A percentile compares a stretch with the other conserved stretches of the same genome.
Conservation (phyloP, 2,888 invertebrate genomes). For the Pristionchus japonicus region DNA sequence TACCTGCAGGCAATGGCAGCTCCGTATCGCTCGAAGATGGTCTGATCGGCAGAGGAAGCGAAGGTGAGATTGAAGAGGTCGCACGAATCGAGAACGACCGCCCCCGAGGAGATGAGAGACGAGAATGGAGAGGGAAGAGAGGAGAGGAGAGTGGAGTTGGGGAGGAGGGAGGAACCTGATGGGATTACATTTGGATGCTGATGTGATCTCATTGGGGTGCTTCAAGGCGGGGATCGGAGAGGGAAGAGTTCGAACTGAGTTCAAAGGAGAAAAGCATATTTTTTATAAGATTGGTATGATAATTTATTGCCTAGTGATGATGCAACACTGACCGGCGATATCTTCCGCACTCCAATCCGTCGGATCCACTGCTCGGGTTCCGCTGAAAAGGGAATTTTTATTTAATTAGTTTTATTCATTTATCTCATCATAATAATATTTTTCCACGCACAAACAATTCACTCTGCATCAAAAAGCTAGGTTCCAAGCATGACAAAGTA, state of each 20-base stretch:
- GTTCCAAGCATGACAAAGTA: too few species aligned
- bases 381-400: slow-evolving; percentile 32
- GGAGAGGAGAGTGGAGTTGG: slow-evolving; percentile 40
- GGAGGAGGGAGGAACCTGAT: slow-evolving; percentile 36
- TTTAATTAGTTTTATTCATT: not conserved
- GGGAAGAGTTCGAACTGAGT: not conserved
- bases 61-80: slow-evolving; percentile 67
- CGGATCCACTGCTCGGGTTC: slow-evolving; percentile 57
- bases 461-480: too few species aligned
- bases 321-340: slow-evolving; percentile 51
- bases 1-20: slow-evolving; percentile 57
- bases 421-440: too few species aligned
- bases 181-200: not conserved
- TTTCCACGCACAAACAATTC: too few species aligned
- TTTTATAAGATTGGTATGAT: not conserved
- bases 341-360: slow-evolving; percentile 64
- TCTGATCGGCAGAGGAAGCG: slow-evolving; percentile 55
- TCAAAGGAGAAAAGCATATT: not conserved
- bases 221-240: not conserved
- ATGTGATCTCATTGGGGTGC: not conserved
- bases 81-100: slow-evolving; percentile 55
- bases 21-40: slow-evolving; percentile 54
- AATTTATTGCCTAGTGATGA: not conserved
- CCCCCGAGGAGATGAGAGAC: slow-evolving; percentile 45
- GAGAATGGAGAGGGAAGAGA: slow-evolving; percentile 13